Base-by-base conservation (phyloP, 2,888 invertebrate genomes). In the Hypomecis atomaria region DNA sequence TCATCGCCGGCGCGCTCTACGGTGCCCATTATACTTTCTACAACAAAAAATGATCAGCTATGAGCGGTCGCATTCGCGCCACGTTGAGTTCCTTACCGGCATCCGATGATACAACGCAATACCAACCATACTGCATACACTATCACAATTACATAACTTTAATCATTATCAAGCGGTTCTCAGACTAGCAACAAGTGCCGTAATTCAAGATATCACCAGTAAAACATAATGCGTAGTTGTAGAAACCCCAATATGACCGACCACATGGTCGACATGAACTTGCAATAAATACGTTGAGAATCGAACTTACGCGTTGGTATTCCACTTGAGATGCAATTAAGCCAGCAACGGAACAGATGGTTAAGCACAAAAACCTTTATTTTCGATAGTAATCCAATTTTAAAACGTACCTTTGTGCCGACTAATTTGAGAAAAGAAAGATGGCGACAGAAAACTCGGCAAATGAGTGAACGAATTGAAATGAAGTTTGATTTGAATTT, bases 1-100 rank as follows among this genome's bases (percentile, higher is more conserved):
- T 94, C 94, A 82, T 95, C 95, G 68, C 94, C 94, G 78, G 94
- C 93, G 74, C 94, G 94, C 81, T 95, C 95, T 75, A 95, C 94
- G 75, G 94, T 93, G 88, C 94, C 94, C 95, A 95, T 95, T 84
- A 74, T 86, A 70, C 71, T 72, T 78, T 86, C 91, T 88, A 85
- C 77, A 89, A 89, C 78, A 84, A 84, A 80, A 80, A 71, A 75
- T 71, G 11, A 66, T 58, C 67, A 48, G 71, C 77, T 70, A 78
- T 56, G 23, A 58, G 66, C 63, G 64, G 65, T 71, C 68, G 67
- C 64, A 73, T 84, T 85, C 81, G 79, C 87, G 89, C 91, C 90
- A 91, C 91, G 91, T 91, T 90, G 87, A 78, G 79, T 75, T 70
- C 74, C 70, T 70, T 76, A 81, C 86, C 85, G 87, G 85, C 80